These are phyloP conservation scores for Sakesphorus luctuosus DNA, from an alignment of 2,113 vertebrate species.

Conservation along the genomic window DNA sequence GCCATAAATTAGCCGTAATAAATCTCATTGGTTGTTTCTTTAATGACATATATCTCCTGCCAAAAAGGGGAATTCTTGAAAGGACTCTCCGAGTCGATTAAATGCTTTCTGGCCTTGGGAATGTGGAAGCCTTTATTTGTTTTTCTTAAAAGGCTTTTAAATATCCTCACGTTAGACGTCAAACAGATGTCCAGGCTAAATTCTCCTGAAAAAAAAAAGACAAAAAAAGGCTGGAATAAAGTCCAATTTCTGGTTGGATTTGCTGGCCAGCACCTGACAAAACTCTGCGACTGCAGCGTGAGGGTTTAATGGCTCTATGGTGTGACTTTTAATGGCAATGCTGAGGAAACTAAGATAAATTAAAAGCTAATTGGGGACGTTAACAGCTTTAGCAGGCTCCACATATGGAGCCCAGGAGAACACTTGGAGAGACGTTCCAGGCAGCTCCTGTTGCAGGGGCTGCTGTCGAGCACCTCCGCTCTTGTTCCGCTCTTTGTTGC, in stretches of 20 bases:
- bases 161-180: conserved; percentile 80
- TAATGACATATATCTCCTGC: conserved; percentile 74
- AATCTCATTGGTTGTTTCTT: conserved; percentile 82
- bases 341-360: conserved; percentile 84
- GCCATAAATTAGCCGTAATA: conserved; percentile 84
- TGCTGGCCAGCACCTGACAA: conserved; percentile 90
- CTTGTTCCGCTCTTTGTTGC: neutral
- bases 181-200: conserved; percentile 93
- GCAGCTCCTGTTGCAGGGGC: conserved; percentile 83
- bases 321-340: conserved; percentile 73
- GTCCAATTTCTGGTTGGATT: conserved; percentile 63
- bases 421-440: conserved; percentile 80
- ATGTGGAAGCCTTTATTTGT: conserved; percentile 82
- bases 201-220: conserved; percentile 61
- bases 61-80: conserved; percentile 72
- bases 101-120: conserved; percentile 76
- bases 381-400: conserved; percentile 84
- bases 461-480: conserved; percentile 67
- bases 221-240: conserved; percentile 54
- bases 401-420: conserved; percentile 82
- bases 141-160: conserved; percentile 86
- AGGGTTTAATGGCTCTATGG: conserved; percentile 72
- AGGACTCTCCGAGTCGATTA: conserved; percentile 63
- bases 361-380: conserved; percentile 84
- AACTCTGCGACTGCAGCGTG: conserved; percentile 80